phyloP scores from a whole-genome alignment of 2,888 invertebrate genomes.

The Dynastes hyllus region DNA sequence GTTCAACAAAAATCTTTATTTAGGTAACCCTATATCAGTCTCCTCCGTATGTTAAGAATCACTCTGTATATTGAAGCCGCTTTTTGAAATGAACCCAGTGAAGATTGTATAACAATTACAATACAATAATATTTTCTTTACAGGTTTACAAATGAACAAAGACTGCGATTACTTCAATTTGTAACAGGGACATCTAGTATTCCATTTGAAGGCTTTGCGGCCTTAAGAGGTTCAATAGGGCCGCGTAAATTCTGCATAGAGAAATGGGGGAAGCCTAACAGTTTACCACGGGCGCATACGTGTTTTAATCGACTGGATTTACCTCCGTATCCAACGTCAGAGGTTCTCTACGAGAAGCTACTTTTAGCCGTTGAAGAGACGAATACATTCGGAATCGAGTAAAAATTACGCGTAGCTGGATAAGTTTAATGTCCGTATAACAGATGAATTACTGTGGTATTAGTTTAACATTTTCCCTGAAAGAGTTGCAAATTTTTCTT shows the following conservation, averaged over 20 bases:
- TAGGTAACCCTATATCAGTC: no score
- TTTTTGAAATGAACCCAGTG: no score
- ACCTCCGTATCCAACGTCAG: slow-evolving; percentile 95
- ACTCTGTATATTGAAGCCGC: no score
- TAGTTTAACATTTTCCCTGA: slow-evolving; percentile 1
- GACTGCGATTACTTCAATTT: slow-evolving; percentile 93
- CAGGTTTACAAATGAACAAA: slow-evolving; percentile 94
- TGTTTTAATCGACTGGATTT: slow-evolving; percentile 98
- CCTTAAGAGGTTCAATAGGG: slow-evolving; percentile 95
- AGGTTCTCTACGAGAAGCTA: slow-evolving; percentile 92
- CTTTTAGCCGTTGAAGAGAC: slow-evolving; percentile 96
- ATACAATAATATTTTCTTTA: slow-evolving; percentile 53
- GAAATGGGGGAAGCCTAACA: slow-evolving; percentile 96
- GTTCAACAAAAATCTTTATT: no score
- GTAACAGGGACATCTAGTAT: slow-evolving; percentile 98
- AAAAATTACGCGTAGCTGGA: slow-evolving; percentile 64
- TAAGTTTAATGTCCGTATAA: background rate
- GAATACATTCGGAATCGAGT: slow-evolving; percentile 97
- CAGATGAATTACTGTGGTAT: slow-evolving; percentile 3
- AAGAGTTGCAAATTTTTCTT: background rate
- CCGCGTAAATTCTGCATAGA: slow-evolving; percentile 97
- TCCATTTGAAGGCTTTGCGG: slow-evolving; percentile 97
- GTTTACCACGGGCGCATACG: slow-evolving; percentile 95
- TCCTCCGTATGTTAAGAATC: no score
- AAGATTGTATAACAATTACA: no score